Evolutionary conservation across 2,797 vertebrate genomes (phyloP), one percentile per base, ranked within the genome.

Genomic region (Ispidina lecontei): DNA sequence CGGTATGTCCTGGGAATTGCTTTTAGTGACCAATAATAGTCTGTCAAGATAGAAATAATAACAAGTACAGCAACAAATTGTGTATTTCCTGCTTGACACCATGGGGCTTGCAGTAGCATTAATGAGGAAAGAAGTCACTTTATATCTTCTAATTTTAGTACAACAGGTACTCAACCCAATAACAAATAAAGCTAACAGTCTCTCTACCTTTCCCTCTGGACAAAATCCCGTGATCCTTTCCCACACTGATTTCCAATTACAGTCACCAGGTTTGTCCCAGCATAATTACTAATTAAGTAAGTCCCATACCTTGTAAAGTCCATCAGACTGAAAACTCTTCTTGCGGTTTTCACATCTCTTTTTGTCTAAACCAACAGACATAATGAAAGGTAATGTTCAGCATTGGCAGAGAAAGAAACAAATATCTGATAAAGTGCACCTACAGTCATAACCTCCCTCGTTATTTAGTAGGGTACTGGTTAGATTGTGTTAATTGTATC

Each of bases 271-370:
- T 81, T 84, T 86, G 12, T 91, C 67, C 37, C 56, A 64, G 21
- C 18, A 13, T 91, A 83, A 87, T 91, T 87, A 47, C 63, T 76
- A 80, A 83, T 62, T 67, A 82, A 79, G 14, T 67, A 82, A 79
- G 14, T 78, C 52, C 37, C 35, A 2, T 51, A 22, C 63, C 54
- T 74, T 89, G 41, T 79, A 37, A 87, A 80, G 69, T 68, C 56
- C 62, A n/a, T 84, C 28, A 35, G n/a, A 39, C 23, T 58, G 12
- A n/a, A 41, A 56, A 56, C 68, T 65, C 49, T 68, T 76, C 5
- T 6, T 84, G 73, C 28, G 20, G 7, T 91, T 91, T 89, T 46
- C 52, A 56, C n/a, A 39, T 76, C 4, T 47, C 22, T 39, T 71
- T 82, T 83, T 79, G 39, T 18, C n/a, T 52, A 65, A 73, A 83